Evolutionary conservation across 2,113 vertebrate genomes (phyloP), one percentile per base, ranked within the genome.

Genomic region (Cygnus buccinator): DNA sequence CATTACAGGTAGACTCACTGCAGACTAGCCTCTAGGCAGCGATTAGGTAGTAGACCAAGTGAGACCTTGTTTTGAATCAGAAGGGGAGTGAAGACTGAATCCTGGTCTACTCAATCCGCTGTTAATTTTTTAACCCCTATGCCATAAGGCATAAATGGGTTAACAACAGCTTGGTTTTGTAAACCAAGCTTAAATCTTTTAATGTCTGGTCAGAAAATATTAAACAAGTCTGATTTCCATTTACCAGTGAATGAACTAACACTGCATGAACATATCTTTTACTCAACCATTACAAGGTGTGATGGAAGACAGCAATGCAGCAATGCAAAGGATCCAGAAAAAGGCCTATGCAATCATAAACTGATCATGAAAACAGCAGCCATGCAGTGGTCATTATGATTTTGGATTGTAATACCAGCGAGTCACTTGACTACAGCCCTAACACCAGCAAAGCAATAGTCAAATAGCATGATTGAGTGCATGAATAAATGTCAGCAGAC

Each of bases 301-400:
- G 3, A 21, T 75, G 19, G 5, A 71, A 71, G 18, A 57, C 10
- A 37, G 7, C 33, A 88, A 37, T 37, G 55, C 7, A n/a, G 7
- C 33, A 88, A 41, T 43, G 8, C 14, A 66, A 80, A 89, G 6
- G 20, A 15, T 76, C 15, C 31, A 57, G 48, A 68, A 78, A 43
- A 0, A 1, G 2, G 2, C 11, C 31, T 4, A 13, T 39, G 21
- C 9, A 54, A 26, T 37, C 79, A 18, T 54, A 73, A 83, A 13
- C 11, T 12, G 57, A 2, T 77, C 12, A 9, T 6, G 5, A 73
- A 80, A 76, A 12, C 28, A 62, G 39, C 11, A 76, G 6, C 3
- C 9, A 17, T 31, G 25, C 15, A 84, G 63, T 59, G 10, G 3
- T n/a, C 4, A 5, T 70, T 44, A n/a, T 57, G 31, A n/a, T 78